These are phyloP conservation scores for Diglossa cyanea DNA, from an alignment of 2,797 vertebrate genomes.

Conservation along the genomic window DNA sequence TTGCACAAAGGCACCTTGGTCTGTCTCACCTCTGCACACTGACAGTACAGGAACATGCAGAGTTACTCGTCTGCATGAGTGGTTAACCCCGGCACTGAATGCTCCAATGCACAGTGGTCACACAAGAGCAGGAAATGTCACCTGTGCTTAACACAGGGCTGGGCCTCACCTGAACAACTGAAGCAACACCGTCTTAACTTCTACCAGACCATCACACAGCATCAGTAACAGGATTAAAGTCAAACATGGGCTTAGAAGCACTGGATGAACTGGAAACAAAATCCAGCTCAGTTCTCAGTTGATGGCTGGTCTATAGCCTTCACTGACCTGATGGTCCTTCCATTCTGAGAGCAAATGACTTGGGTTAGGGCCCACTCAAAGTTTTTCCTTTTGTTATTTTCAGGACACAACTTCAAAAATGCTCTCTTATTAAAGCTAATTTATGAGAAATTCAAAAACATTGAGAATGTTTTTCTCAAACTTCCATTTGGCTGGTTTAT, in stretches of 20 bases:
- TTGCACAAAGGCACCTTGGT: neutral
- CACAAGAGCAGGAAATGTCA: neutral
- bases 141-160: neutral
- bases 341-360: neutral
- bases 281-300: neutral
- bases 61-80: neutral
- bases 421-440: neutral
- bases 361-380: neutral
- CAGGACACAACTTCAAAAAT: neutral
- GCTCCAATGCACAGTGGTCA: neutral
- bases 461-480: neutral
- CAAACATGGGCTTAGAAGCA: neutral
- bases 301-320: neutral
- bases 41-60: neutral
- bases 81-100: neutral
- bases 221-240: neutral
- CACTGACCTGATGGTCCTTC: neutral
- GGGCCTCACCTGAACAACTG: neutral
- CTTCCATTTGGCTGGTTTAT: neutral
- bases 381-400: neutral
- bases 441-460: neutral
- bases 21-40: neutral
- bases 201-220: neutral
- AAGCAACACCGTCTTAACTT: neutral
- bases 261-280: neutral